Evolutionary conservation across 2,888 invertebrate species (phyloP), one percentile per base, ranked within the genome.

Genomic region (Malthinus flaveolus): DNA sequence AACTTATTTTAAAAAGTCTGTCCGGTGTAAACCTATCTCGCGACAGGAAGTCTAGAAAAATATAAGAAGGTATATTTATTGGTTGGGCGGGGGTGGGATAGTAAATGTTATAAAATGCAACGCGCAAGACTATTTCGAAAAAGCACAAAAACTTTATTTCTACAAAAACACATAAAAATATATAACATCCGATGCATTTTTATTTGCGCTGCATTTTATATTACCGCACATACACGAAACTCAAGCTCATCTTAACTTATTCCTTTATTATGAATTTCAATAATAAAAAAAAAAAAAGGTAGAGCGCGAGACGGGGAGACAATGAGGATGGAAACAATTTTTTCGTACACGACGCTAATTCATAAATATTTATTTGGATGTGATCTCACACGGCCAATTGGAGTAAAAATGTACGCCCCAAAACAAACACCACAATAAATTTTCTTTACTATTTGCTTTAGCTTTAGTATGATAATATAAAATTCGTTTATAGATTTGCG

Each of bases 91-190:
- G 65, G 66, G 68, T 66, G 63, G 56, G 63, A 23, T 23, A 69
- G 64, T 59, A 63, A 57, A 59, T 51, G 58, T 50, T 57, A 57
- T 63, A 66, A 66, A 63, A 63, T 64, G 64, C 67, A 68, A 37
- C 63, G 62, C 70, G 69, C 70, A 69, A 63, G 68, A 65, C 68
- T 57, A 62, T 67, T 61, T 61, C 58, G 71, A 73, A 73, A 74
- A 73, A 72, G 71, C 68, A 71, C 70, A 73, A 75, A 75, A 75
- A 75, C 73, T 74, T 75, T 75, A 75, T 73, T 73, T 71, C 65
- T 68, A 74, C 73, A 75, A 76, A 76, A 77, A 76, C 75, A 76
- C 77, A 77, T 77, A 76, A 76, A 77, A 76, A 77, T 76, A 77
- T 75, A 75, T 75, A 75, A 76, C 76, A 74, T 76, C 74, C 73